Conservation (phyloP, 2,797 vertebrate species). For the Micromesistius poutassou region DNA sequence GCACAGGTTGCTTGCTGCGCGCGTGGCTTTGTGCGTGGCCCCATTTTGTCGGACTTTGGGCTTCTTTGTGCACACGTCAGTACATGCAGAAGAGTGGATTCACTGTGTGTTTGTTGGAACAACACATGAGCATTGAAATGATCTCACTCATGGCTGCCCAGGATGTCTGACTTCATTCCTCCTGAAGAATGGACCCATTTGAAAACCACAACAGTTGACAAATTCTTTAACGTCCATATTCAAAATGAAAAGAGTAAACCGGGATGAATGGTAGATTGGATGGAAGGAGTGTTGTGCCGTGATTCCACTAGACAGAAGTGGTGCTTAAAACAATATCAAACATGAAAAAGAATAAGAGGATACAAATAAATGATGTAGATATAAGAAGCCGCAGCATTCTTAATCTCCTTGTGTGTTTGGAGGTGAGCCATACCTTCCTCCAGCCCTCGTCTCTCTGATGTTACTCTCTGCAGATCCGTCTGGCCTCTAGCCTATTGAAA, state of each 20-base stretch:
- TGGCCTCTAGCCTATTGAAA: neutral
- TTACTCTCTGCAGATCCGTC: neutral
- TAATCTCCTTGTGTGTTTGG: neutral
- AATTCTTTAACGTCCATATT: neutral
- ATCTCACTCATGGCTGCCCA: neutral
- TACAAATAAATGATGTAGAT: neutral
- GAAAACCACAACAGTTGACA: neutral
- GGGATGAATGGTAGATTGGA: too few species aligned
- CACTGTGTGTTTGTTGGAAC: neutral
- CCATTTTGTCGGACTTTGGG: neutral
- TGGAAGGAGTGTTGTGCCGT: too few species aligned
- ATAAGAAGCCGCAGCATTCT: neutral
- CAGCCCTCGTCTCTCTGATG: neutral
- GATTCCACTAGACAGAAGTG: neutral
- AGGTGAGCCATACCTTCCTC: neutral
- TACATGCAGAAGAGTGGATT: neutral
- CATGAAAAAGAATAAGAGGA: neutral
- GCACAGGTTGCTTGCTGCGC: neutral
- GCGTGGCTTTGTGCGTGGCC: neutral
- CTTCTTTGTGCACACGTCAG: neutral
- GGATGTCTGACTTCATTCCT: neutral
- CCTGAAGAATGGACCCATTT: neutral
- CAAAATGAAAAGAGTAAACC: neutral
- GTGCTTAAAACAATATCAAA: neutral
- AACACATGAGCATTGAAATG: neutral